A percentile compares a stretch with the other conserved stretches of the same genome.
These are phyloP conservation scores for Chloropsis hardwickii DNA, from an alignment of 2,113 vertebrate species.

Conservation along the genomic window DNA sequence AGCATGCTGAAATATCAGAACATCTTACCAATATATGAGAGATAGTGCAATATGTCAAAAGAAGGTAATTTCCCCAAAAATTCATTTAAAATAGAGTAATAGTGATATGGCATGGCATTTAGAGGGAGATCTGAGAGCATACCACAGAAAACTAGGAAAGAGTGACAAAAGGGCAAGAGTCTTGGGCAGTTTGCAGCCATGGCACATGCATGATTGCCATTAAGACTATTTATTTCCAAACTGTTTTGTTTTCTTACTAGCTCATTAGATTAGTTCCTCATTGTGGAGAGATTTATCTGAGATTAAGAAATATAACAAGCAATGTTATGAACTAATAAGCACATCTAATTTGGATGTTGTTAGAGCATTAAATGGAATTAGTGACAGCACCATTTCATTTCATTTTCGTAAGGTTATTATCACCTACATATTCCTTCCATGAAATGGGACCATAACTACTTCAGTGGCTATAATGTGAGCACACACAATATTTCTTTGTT, in stretches of 20 bases:
- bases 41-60: background rate
- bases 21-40: background rate
- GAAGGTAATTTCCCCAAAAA: background rate
- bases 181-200: background rate
- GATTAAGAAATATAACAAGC: constrained; percentile 47
- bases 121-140: background rate
- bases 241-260: background rate
- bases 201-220: background rate
- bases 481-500: constrained; percentile 11
- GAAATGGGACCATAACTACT: constrained; percentile 43
- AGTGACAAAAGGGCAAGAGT: background rate
- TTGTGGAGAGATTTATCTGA: constrained; percentile 36
- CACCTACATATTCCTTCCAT: constrained; percentile 28
- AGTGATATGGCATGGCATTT: background rate
- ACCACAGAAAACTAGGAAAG: background rate
- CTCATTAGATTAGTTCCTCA: background rate
- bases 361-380: constrained; percentile 65
- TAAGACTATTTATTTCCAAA: background rate
- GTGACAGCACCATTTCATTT: constrained; percentile 56
- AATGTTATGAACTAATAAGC: constrained; percentile 40
- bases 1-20: background rate
- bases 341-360: constrained; percentile 59
- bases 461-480: constrained; percentile 22
- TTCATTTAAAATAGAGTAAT: background rate
- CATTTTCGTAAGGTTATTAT: constrained; percentile 41